Conservation (phyloP, 2,113 vertebrate genomes). For the Baryphthengus martii region DNA sequence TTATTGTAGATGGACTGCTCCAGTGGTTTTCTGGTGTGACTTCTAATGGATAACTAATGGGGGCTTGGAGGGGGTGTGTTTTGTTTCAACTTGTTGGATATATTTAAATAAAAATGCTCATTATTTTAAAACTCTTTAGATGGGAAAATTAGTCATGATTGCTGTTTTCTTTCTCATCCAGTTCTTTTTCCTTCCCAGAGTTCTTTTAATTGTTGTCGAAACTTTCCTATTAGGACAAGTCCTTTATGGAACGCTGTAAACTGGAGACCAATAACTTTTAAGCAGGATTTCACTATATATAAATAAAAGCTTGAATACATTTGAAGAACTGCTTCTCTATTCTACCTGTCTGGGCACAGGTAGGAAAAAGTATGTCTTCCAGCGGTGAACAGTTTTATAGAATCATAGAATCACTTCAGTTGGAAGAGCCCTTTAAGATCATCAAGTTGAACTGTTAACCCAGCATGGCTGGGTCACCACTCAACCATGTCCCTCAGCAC, state of each 20-base stretch:
- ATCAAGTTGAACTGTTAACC: no score
- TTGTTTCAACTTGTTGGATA: not conserved
- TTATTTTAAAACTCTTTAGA: fast-evolving
- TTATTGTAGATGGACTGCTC: not conserved
- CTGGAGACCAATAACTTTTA: not conserved
- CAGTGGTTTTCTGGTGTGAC: not conserved
- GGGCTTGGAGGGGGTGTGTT: not conserved
- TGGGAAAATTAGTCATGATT: not conserved
- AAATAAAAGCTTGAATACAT: not conserved
- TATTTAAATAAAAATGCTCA: not conserved
- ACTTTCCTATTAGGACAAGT: not conserved
- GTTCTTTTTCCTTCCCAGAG: not conserved
- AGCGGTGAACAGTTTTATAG: not conserved
- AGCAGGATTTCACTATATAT: not conserved
- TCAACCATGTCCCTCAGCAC: no score
- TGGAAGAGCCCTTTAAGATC: no score
- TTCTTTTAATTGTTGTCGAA: not conserved
- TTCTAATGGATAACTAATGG: not conserved
- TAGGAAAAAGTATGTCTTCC: not conserved
- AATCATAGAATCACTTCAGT: no score
- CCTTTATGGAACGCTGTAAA: not conserved
- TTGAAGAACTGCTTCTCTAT: not conserved
- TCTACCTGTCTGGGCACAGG: not conserved
- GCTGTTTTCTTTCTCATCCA: not conserved
- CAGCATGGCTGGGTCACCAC: no score